Evolutionary conservation across 2,113 vertebrate genomes (phyloP), one percentile per base, ranked within the genome.

Genomic region (Anoura caudifer): DNA sequence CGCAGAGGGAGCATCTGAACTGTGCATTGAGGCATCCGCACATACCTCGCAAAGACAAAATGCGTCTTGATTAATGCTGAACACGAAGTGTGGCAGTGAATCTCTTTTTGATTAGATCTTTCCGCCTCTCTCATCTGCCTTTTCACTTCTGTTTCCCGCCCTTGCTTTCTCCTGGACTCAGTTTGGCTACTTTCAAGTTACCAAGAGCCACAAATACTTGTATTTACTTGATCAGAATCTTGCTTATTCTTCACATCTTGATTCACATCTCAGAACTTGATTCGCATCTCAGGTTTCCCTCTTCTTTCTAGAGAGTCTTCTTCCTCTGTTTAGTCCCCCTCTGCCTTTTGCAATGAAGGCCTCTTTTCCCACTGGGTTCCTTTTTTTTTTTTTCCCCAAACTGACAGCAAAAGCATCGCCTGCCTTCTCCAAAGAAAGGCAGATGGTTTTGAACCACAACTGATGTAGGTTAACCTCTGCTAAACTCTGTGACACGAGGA

Each of bases 401-500:
- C 93, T 83, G 79, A 92, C 73, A 79, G 14, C 41, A 31, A 88
- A 84, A 73, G 17, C 50, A 15, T 22, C 24, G 52, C 61, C 77
- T 95, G 94, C 69, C 91, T 97, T 96, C 90, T 92, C 81, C 81
- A 92, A 70, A 94, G 91, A 61, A 41, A 91, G 20, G 67, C 88
- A 82, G 76, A 50, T 26, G 5, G 79, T 83, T 94, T 56, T 94
- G 93, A 98, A 87, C 79, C 89, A 80, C 82, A 38, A 59, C 82
- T 1, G 1, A 93, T 73, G 45, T 47, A 63, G 93, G 95, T 95
- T 96, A 96, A 98, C 82, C 95, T 96, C 96, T 82, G 95, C 94
- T 96, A 92, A 91, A 92, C 91, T 91, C 79, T 19, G 4, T 31
- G 86, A 96, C 96, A 95, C 2, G 47, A 89, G 63, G 50, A 96